Base-by-base conservation (phyloP, 2,113 vertebrate species). In the Hiodon alosoides region DNA sequence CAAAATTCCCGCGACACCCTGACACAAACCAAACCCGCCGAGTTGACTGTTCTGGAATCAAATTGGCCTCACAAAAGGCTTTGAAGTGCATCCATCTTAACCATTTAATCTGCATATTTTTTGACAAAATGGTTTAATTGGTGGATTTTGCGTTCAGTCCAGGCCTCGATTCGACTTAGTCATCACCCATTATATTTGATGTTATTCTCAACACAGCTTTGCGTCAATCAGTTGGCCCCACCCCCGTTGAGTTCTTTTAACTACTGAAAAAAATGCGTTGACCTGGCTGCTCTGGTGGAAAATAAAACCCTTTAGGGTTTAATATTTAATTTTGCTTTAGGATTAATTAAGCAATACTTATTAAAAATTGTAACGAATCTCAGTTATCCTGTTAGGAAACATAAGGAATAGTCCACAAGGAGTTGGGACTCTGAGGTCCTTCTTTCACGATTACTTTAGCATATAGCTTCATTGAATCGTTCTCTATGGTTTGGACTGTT, bases 271-370 rank as follows among this genome's bases (percentile, higher is more conserved):
- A 77, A 81, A 78, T 16, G 72, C 85, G 80, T 86, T 89, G 88
- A 90, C 87, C 88, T 81, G 82, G 85, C 78, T 89, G 85, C 87
- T 86, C 83, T 82, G 73, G 69, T 86, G 83, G 77, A 87, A 83
- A 80, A 81, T 84, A 78, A 74, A 86, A 82, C 82, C 84, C 90
- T 89, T 87, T 75, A 71, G 84, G 87, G 82, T 88, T 90, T 85
- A 79, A 81, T 82, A 87, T 76, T 86, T 74, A 84, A 86, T 82
- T 88, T 85, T 86, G 70, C 86, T 85, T 87, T 84, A 82, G 84
- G 89, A 90, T 91, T 90, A 90, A 91, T 91, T 91, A 90, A 90
- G 85, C 85, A 86, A 88, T 81, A 86, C 86, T 76, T 84, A 90
- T 89, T 91, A 90, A 89, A 83, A 90, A 85, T 79, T 82, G 82